Evolutionary conservation across 1,140 invertebrate genomes (phyloP), one percentile per base, ranked within the genome.

Genomic region (Drosophila bifasciata): DNA sequence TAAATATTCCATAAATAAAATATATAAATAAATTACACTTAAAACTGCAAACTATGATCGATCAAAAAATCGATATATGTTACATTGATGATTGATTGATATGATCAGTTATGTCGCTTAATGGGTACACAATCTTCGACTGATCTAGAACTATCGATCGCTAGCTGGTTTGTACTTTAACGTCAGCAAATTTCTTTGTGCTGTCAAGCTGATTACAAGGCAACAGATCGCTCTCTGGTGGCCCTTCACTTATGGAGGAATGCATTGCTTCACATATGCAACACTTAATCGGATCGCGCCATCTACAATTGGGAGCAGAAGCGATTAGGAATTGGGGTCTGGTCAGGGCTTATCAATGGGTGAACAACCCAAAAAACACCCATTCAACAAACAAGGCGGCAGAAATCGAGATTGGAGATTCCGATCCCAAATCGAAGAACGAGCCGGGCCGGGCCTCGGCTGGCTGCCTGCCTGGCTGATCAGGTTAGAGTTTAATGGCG

Each of bases 231-330:
- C 13, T 23, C 13, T 21, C 19, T 21, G 19, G 19, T 48, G 7
- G 53, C 66, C 66, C 51, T 70, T 45, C n/a, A 23, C 23, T n/a
- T n/a, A n/a, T n/a, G n/a, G n/a, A n/a, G n/a, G 5, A 19, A 25
- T 61, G 55, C 43, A 61, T 32, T 57, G 61, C 55, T 51, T 3
- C 21, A 61, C 43, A 17, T 11, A 41, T n/a, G n/a, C n/a, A n/a
- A 15, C 63, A 16, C 13, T 17, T 73, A 56, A 73, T 73, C 70
- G 40, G 9, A n/a, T 4, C 19, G 17, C 56, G 15, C 17, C 69
- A 73, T 73, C 70, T 16, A 11, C 15, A 56, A 73, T 73, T 73
- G 70, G 69, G 58, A 69, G 40, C 70, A 51, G 25, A 56, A 15
- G 16, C 40, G 70, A 73, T 73, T 73, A 39, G 41, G 40, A 56